These are phyloP conservation scores for Magallana gigas DNA, from an alignment of 1,140 invertebrate species.

Conservation along the genomic window DNA sequence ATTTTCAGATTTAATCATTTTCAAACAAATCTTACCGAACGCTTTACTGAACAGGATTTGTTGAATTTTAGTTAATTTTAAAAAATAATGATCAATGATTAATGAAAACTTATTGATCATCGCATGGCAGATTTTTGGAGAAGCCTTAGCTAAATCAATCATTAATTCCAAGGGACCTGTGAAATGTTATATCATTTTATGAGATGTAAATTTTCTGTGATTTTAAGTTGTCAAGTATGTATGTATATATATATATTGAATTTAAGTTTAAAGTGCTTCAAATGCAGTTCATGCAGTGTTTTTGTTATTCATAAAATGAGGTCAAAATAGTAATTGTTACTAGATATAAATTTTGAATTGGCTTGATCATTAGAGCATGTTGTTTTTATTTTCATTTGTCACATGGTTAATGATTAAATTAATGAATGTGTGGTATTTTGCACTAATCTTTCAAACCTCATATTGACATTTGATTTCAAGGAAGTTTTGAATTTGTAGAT, in stretches of 20 bases:
- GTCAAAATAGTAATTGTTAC: too few species aligned
- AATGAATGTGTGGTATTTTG: slow-evolving; percentile 13
- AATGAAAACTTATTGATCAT: background rate
- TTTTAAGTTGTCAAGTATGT: background rate
- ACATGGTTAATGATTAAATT: background rate
- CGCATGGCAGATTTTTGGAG: slow-evolving; percentile 38
- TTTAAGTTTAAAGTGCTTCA: slow-evolving; percentile 24
- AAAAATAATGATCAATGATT: background rate
- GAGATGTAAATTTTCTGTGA: slow-evolving; percentile 34
- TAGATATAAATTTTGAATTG: background rate
- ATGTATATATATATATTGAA: slow-evolving; percentile 20
- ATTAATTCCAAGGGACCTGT: slow-evolving; percentile 26
- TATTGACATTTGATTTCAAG: slow-evolving; percentile 10
- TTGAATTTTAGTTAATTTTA: background rate
- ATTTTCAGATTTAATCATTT: background rate
- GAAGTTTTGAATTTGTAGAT: background rate
- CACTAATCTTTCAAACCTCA: slow-evolving; percentile 7
- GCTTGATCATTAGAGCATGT: background rate
- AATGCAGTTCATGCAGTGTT: slow-evolving; percentile 30
- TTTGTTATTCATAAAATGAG: background rate
- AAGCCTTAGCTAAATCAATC: slow-evolving; percentile 15
- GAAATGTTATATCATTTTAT: slow-evolving; percentile 22
- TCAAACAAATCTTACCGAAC: too few species aligned
- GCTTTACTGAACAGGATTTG: background rate
- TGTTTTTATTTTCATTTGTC: background rate